Percentiles rank a stretch among this genome's conserved stretches.
Evolutionary conservation across 92 coral and sea anemone genomes (phyloP).

Genomic region (Paragorgia papillata): DNA sequence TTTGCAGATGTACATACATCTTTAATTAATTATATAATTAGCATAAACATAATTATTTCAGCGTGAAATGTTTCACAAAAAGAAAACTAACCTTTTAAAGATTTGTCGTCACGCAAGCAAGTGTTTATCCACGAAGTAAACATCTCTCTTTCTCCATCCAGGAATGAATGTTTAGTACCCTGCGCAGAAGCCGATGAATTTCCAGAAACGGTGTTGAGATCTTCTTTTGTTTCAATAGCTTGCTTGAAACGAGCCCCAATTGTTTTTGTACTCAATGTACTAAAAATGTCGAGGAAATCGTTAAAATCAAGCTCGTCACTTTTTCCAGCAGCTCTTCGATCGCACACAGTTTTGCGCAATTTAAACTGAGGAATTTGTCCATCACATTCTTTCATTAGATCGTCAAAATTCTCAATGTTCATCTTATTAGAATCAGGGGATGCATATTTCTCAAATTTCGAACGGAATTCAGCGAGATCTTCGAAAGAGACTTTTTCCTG

Average conservation of each 20-base stretch:
- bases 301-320: slow-evolving; percentile 59
- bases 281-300: slow-evolving; percentile 74
- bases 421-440: slow-evolving; percentile 57
- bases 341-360: slow-evolving; percentile 73
- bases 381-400: slow-evolving; percentile 85
- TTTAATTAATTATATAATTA: too few relatives aligned
- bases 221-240: slow-evolving; percentile 73
- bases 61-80: neutral
- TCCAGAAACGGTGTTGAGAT: slow-evolving; percentile 69
- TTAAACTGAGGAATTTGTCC: slow-evolving; percentile 82
- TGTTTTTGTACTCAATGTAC: slow-evolving; percentile 73
- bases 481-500: slow-evolving; percentile 69
- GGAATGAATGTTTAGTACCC: slow-evolving; percentile 90
- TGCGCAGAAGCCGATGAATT: slow-evolving; percentile 74
- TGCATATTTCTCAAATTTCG: slow-evolving; percentile 74
- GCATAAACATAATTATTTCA: neutral
- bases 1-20: too few relatives aligned
- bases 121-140: slow-evolving; percentile 93
- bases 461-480: slow-evolving; percentile 78
- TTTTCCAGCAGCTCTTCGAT: slow-evolving; percentile 68
- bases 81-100: slow-evolving; percentile 60
- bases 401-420: slow-evolving; percentile 67
- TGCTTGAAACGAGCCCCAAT: slow-evolving; percentile 81
- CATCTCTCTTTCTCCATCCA: slow-evolving; percentile 86
- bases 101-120: slow-evolving; percentile 78